Percentiles rank a stretch among this genome's conserved stretches.
Conservation (phyloP, 2,888 invertebrate genomes). For the Atrina japonica region DNA sequence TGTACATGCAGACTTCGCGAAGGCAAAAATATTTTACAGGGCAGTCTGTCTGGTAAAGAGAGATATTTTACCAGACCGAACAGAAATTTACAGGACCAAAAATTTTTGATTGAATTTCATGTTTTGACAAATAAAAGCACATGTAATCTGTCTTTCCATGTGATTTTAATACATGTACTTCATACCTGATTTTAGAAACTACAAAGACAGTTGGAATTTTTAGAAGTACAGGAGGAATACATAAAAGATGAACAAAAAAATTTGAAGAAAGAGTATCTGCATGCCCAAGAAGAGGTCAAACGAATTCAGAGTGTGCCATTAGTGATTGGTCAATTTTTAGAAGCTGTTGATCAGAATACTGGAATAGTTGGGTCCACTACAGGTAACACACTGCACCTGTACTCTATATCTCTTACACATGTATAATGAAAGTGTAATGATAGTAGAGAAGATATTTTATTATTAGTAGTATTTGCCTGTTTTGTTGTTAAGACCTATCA, state of each 20-base stretch:
- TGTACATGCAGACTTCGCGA: too few species aligned
- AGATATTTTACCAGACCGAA: too few species aligned
- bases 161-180: too few species aligned
- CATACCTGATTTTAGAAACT: constrained; percentile 86
- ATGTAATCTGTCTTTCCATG: too few species aligned
- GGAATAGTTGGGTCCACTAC: constrained; percentile 99
- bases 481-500: too few species aligned
- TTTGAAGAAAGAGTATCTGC: constrained; percentile 98
- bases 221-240: constrained; percentile 99
- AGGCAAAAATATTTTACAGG: too few species aligned
- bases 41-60: too few species aligned
- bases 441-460: background rate
- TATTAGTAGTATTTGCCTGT: background rate
- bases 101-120: too few species aligned
- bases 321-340: constrained; percentile 99
- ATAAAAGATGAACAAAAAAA: constrained; percentile 99
- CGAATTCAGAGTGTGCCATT: constrained; percentile 99
- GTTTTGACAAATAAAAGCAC: too few species aligned
- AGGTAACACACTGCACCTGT: constrained; percentile 76
- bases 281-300: constrained; percentile 96
- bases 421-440: background rate
- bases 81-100: too few species aligned
- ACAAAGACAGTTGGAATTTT: constrained; percentile 92
- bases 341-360: constrained; percentile 99
- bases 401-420: background rate